Conservation (phyloP, 2,113 vertebrate species). For the Anser brachyrhynchus region DNA sequence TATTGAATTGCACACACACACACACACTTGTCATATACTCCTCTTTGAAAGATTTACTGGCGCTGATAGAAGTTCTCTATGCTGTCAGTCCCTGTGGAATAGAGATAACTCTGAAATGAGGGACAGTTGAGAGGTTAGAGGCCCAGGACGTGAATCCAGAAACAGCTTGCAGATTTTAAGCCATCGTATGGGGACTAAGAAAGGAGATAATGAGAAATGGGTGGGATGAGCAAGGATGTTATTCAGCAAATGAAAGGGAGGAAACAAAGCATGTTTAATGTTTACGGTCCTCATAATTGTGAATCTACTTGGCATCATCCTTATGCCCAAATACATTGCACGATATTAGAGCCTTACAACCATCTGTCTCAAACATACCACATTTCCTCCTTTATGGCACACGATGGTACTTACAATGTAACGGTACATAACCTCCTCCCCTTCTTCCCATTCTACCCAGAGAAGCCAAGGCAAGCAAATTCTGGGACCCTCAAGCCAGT, state of each 20-base stretch:
- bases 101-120: constrained; percentile 44
- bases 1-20: constrained; percentile 58
- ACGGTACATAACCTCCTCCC: neutral
- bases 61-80: neutral
- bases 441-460: neutral
- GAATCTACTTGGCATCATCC: constrained; percentile 28
- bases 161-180: constrained; percentile 36
- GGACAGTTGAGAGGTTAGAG: constrained; percentile 51
- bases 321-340: constrained; percentile 31
- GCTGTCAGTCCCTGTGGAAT: neutral
- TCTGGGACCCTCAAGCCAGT: neutral
- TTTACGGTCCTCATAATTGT: constrained; percentile 31
- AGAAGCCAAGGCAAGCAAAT: neutral
- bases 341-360: constrained; percentile 1
- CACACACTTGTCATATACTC: constrained; percentile 35
- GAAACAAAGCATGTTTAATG: neutral
- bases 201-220: constrained; percentile 40
- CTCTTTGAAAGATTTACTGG: constrained; percentile 55
- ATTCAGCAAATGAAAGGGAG: constrained; percentile 37
- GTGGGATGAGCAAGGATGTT: neutral
- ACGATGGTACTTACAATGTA: constrained; percentile 13
- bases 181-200: neutral
- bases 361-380: constrained; percentile 24
- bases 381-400: neutral
- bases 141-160: neutral